Conservation (phyloP, 1,140 invertebrate species). For the Aporrectodea caliginosa region DNA sequence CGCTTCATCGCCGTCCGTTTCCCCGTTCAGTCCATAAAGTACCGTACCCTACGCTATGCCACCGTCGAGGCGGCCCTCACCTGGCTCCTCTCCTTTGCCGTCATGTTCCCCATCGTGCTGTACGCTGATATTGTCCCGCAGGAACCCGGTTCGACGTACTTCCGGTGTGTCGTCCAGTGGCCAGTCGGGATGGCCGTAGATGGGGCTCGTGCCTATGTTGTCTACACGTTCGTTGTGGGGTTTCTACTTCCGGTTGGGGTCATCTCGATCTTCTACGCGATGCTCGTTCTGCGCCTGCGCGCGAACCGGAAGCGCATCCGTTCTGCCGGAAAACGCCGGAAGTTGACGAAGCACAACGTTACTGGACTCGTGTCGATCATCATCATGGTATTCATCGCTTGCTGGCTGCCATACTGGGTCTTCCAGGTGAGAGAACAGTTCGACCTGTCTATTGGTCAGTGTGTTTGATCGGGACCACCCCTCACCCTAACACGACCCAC, state of each 20-base stretch:
- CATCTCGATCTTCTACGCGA: conserved; percentile 29
- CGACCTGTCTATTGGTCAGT: too few species aligned
- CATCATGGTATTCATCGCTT: conserved; percentile 25
- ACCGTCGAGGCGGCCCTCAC: neutral
- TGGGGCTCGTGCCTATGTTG: conserved; percentile 32
- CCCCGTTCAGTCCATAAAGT: conserved; percentile 78
- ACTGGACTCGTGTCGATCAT: conserved; percentile 28
- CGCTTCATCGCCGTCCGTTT: conserved; percentile 95
- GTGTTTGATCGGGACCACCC: too few species aligned
- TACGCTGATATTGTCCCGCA: conserved; percentile 36
- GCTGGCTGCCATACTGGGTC: conserved; percentile 31
- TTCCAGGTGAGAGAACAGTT: too few species aligned
- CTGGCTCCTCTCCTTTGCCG: neutral
- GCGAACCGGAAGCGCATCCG: neutral
- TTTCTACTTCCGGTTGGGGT: conserved; percentile 27
- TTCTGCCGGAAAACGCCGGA: neutral
- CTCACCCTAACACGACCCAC: too few species aligned
- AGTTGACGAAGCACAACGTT: conserved; percentile 65
- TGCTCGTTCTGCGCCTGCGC: conserved; percentile 28
- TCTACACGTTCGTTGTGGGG: conserved; percentile 27
- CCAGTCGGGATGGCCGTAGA: neutral
- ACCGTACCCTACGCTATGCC: conserved; percentile 33
- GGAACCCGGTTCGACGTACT: neutral
- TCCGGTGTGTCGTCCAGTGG: conserved; percentile 45
- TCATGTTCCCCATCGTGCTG: conserved; percentile 50